A percentile compares a stretch with the other conserved stretches of the same genome.
Conservation (phyloP, 2,113 vertebrate species). For the Psittacula cyanocephala region DNA sequence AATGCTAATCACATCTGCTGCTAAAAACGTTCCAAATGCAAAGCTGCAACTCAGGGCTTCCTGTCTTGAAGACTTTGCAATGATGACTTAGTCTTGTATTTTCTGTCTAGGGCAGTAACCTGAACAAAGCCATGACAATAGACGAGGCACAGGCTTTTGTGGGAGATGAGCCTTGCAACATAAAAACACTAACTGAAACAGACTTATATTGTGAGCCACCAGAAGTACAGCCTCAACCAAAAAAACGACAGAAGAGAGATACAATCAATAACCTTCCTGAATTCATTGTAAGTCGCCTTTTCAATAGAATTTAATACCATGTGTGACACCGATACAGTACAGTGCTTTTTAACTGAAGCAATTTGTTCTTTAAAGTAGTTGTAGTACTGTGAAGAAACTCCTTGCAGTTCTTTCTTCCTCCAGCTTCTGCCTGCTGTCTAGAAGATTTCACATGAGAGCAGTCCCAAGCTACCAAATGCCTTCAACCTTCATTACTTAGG, state of each 20-base stretch:
- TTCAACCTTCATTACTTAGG: neutral
- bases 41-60: neutral
- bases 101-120: slow-evolving; percentile 84
- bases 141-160: slow-evolving; percentile 89
- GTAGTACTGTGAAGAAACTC: neutral
- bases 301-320: neutral
- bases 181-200: slow-evolving; percentile 88
- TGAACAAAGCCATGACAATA: slow-evolving; percentile 90
- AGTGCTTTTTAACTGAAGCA: neutral
- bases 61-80: neutral
- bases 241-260: slow-evolving; percentile 87
- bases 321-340: neutral
- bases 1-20: neutral
- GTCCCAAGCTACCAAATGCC: neutral
- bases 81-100: slow-evolving; percentile 7
- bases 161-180: slow-evolving; percentile 82
- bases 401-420: neutral
- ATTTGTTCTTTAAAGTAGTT: slow-evolving; percentile 1
- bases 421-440: neutral
- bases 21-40: neutral
- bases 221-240: slow-evolving; percentile 78
- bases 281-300: slow-evolving; percentile 82
- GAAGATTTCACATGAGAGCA: fast-evolving
- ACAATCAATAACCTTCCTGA: slow-evolving; percentile 86
- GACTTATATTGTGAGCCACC: slow-evolving; percentile 90